Conservation (phyloP, 2,888 invertebrate species). For the Acanthosoma haemorrhoidale region DNA sequence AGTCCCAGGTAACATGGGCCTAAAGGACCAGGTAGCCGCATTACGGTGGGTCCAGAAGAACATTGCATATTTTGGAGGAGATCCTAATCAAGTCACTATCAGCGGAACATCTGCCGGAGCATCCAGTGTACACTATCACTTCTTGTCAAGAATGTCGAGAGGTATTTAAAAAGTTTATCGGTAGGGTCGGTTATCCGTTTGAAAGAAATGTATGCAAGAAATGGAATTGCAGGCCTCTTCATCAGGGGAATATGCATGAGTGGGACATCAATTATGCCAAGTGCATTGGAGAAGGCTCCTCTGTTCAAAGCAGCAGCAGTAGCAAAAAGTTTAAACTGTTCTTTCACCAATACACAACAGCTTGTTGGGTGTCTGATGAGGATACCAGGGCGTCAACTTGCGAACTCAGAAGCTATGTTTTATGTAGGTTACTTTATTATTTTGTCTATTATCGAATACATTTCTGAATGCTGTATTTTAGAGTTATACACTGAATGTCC, state of each 20-base stretch:
- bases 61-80: conserved; percentile 39
- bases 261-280: conserved; percentile 43
- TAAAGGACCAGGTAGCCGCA: conserved; percentile 40
- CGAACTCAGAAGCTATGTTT: not conserved
- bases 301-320: conserved; percentile 42
- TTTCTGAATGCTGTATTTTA: too few relatives aligned
- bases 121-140: conserved; percentile 36
- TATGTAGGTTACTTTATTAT: not conserved
- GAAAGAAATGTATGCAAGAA: too few relatives aligned
- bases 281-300: conserved; percentile 42
- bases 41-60: conserved; percentile 38
- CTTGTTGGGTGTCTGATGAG: conserved; percentile 44
- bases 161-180: too few relatives aligned
- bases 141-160: conserved; percentile 15
- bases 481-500: too few relatives aligned
- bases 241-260: conserved; percentile 44
- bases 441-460: not conserved
- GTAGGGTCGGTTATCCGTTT: too few relatives aligned
- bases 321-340: conserved; percentile 43
- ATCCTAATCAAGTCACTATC: conserved; percentile 37
- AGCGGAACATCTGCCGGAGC: conserved; percentile 38
- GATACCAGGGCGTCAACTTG: conserved; percentile 42
- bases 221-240: conserved; percentile 42
- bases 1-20: conserved; percentile 39
- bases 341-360: conserved; percentile 39